Conservation (phyloP, 1,140 invertebrate genomes). For the Lordiphosa stackelbergi region DNA sequence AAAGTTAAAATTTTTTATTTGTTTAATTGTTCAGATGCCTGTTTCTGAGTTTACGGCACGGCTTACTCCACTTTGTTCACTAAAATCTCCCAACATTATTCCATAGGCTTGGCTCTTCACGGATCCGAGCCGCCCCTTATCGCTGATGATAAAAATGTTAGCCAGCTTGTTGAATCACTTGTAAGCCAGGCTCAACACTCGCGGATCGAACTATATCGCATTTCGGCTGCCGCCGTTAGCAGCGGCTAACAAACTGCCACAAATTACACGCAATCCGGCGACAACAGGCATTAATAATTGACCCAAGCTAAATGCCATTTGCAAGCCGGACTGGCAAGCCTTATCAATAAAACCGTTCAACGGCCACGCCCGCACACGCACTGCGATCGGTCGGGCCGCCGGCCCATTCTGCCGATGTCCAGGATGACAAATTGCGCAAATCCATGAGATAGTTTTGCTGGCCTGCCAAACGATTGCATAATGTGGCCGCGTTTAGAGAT, state of each 20-base stretch:
- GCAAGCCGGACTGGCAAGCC: constrained; percentile 51
- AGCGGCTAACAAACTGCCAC: constrained; percentile 52
- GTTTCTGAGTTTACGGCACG: no score
- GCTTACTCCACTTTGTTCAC: no score
- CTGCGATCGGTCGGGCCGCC: constrained; percentile 13
- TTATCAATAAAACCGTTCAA: constrained; percentile 69
- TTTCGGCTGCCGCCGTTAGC: constrained; percentile 39
- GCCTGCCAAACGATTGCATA: constrained; percentile 58
- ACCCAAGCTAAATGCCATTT: constrained; percentile 59
- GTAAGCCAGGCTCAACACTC: constrained; percentile 32
- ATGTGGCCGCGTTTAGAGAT: constrained; percentile 60
- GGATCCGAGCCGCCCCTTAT: not conserved
- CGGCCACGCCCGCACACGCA: constrained; percentile 70
- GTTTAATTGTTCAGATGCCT: no score
- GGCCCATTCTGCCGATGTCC: constrained; percentile 28
- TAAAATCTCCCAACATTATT: no score
- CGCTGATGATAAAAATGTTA: constrained; percentile 57
- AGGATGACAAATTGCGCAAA: constrained; percentile 75
- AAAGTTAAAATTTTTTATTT: no score
- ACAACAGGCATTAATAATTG: constrained; percentile 74
- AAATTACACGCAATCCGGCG: constrained; percentile 66
- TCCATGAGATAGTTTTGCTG: constrained; percentile 70
- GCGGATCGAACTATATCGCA: constrained; percentile 40
- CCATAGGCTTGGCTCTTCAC: no score
- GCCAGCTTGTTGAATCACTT: constrained; percentile 62